phyloP scores from a whole-genome alignment of 1,140 invertebrate species.

The Mactra quadrangularis region DNA sequence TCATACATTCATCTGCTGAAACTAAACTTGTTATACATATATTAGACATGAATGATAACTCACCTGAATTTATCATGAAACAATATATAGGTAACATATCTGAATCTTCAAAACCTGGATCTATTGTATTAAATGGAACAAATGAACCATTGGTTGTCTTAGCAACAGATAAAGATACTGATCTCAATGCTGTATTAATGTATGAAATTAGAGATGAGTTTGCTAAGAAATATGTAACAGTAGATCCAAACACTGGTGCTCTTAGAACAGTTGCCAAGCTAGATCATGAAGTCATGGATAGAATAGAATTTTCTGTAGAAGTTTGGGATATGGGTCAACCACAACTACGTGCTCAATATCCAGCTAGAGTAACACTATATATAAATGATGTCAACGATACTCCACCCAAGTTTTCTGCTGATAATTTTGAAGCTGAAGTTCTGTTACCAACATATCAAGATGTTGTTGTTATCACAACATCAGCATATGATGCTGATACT shows the following conservation, averaged over 20 bases:
- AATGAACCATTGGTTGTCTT: constrained; percentile 90
- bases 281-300: constrained; percentile 91
- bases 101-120: constrained; percentile 89
- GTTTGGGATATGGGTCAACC: constrained; percentile 93
- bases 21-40: constrained; percentile 83
- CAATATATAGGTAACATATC: constrained; percentile 89
- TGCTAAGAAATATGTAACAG: constrained; percentile 90
- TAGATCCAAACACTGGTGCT: constrained; percentile 94
- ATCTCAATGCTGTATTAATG: constrained; percentile 91
- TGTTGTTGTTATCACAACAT: constrained; percentile 73
- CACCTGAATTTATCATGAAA: constrained; percentile 89
- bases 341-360: constrained; percentile 89
- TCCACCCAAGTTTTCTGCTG: constrained; percentile 89
- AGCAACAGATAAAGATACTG: constrained; percentile 89
- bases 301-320: constrained; percentile 92
- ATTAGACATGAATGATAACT: constrained; percentile 90
- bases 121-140: constrained; percentile 88
- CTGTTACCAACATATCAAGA: constrained; percentile 87
- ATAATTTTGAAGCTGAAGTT: constrained; percentile 90
- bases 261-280: constrained; percentile 90
- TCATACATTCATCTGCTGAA: constrained; percentile 86
- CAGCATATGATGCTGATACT: constrained; percentile 78
- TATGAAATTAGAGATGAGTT: constrained; percentile 93
- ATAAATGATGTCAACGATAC: constrained; percentile 95
- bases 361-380: constrained; percentile 86